A percentile compares a stretch with the other conserved stretches of the same genome.
Conservation (phyloP, 2,888 invertebrate genomes). For the Drosophila helvetica region DNA sequence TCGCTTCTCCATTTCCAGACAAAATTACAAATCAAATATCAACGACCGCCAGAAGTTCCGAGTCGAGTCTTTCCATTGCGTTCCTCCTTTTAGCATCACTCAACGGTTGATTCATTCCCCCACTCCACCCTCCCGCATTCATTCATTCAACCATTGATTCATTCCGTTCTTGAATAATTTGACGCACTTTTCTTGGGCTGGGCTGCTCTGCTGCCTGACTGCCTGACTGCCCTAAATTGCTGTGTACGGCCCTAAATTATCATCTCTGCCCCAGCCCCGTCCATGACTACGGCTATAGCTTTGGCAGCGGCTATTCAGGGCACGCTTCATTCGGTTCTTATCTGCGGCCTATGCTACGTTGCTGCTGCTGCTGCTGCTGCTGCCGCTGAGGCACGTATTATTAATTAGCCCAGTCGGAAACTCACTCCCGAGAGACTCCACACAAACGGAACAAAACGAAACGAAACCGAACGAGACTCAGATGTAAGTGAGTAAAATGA, state of each 20-base stretch:
- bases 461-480: neutral
- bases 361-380: constrained; percentile 11
- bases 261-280: constrained; percentile 7
- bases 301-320: constrained; percentile 58
- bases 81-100: constrained; percentile 14
- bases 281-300: constrained; percentile 1
- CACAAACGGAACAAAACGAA: constrained; percentile 12
- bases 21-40: constrained; percentile 23
- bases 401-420: constrained; percentile 70
- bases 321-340: constrained; percentile 59
- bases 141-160: constrained; percentile 39
- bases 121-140: constrained; percentile 3
- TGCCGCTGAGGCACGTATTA: constrained; percentile 68
- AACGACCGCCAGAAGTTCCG: constrained; percentile 15
- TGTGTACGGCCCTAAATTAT: constrained; percentile 35
- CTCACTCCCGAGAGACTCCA: constrained; percentile 5
- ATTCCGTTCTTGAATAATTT: constrained; percentile 48
- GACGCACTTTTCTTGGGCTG: constrained; percentile 39
- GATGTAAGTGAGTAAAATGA: neutral
- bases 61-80: constrained; percentile 12
- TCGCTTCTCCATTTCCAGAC: constrained; percentile 12
- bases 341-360: constrained; percentile 45
- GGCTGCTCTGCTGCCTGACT: too few relatives aligned
- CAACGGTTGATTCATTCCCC: constrained; percentile 20
- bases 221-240: constrained; percentile 55